Evolutionary conservation across 2,113 vertebrate genomes (phyloP).

Genomic region (Poicephalus gulielmi): DNA sequence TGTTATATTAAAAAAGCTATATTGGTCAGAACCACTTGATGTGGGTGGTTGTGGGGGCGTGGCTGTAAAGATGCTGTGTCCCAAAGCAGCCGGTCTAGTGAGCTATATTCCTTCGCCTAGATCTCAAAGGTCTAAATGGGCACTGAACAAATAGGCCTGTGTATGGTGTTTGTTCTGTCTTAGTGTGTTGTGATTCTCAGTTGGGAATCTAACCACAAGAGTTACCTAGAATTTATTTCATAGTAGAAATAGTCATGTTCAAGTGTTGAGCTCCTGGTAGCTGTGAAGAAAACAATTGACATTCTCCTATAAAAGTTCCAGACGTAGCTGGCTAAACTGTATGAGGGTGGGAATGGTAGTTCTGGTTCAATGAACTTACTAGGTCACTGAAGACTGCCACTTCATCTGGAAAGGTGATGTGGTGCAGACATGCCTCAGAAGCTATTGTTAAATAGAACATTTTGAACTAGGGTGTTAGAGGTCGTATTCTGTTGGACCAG

Average conservation of each 20-base stretch:
- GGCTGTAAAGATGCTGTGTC: not conserved
- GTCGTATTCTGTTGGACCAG: not conserved
- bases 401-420: not conserved
- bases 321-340: not conserved
- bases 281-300: not conserved
- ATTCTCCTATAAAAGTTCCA: not conserved
- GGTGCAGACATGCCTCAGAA: not conserved
- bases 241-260: not conserved
- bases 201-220: not conserved
- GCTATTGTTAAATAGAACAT: not conserved
- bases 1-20: not conserved
- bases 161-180: not conserved
- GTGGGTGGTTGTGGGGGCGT: fast-evolving
- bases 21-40: not conserved
- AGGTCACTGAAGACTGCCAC: not conserved
- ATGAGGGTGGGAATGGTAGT: not conserved
- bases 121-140: not conserved
- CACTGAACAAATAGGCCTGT: not conserved
- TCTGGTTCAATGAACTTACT: not conserved
- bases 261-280: not conserved
- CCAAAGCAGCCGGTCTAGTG: not conserved
- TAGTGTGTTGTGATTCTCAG: not conserved
- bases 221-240: not conserved
- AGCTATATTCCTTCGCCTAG: not conserved
- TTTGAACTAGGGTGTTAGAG: not conserved